Evolutionary conservation across 2,113 vertebrate genomes (phyloP).

Genomic region (Pteruthius melanotis): DNA sequence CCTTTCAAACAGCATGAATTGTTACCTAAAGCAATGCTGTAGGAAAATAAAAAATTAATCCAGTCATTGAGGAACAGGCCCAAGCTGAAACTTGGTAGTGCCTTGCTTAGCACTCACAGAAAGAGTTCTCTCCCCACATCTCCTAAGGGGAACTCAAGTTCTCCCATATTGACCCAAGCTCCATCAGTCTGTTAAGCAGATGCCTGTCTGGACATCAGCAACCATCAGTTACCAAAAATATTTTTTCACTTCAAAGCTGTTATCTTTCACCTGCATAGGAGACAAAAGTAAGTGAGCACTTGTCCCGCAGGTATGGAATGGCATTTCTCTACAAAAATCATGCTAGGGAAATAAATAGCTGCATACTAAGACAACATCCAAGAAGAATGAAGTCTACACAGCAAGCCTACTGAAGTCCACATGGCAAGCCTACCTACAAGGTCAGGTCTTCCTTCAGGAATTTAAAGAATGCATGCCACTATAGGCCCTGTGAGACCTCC

Average conservation of each 20-base stretch:
- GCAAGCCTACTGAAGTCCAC: neutral
- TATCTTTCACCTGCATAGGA: neutral
- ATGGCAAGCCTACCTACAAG: neutral
- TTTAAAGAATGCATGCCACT: neutral
- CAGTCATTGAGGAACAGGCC: neutral
- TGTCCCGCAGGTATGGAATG: neutral
- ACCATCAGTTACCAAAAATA: neutral
- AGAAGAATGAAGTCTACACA: neutral
- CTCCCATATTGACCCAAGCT: neutral
- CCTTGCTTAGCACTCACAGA: neutral
- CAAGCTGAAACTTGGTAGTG: neutral
- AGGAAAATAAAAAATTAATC: neutral
- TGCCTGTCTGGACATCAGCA: neutral
- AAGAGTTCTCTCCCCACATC: neutral
- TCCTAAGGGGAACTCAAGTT: neutral
- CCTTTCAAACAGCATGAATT: neutral
- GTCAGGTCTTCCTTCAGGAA: neutral
- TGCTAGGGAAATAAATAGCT: neutral
- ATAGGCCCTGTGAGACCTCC: neutral
- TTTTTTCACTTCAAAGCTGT: neutral
- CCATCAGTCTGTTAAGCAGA: neutral
- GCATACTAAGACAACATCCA: neutral
- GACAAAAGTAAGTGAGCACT: neutral
- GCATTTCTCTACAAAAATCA: neutral
- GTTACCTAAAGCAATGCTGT: neutral